These are phyloP conservation scores for Crax fasciolata DNA, from an alignment of 2,797 vertebrate genomes.

Conservation along the genomic window DNA sequence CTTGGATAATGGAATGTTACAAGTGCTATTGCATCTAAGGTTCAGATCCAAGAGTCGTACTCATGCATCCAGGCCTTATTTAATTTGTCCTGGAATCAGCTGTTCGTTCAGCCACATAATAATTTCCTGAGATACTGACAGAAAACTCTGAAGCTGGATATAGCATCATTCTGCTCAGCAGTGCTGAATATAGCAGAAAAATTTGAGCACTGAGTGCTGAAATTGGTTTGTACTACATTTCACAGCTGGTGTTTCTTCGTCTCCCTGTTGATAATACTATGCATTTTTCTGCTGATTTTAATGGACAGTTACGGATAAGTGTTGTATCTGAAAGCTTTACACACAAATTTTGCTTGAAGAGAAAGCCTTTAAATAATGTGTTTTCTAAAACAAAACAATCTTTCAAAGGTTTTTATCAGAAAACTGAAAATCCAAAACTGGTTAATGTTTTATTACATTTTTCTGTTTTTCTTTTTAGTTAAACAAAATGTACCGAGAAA, in stretches of 20 bases:
- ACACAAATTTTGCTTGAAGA: not conserved
- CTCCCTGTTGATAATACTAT: not conserved
- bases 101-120: not conserved
- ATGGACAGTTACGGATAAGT: not conserved
- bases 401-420: not conserved
- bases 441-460: not conserved
- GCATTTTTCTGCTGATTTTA: not conserved
- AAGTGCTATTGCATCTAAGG: not conserved
- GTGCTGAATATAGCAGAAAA: not conserved
- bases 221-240: not conserved
- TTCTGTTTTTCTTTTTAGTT: not conserved
- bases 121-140: not conserved
- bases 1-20: not conserved
- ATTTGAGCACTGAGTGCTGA: not conserved
- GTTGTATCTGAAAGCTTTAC: not conserved
- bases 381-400: not conserved
- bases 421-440: not conserved
- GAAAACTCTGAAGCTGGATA: not conserved
- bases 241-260: not conserved
- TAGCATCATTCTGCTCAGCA: not conserved
- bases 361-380: not conserved
- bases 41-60: not conserved
- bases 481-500: not conserved
- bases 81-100: not conserved
- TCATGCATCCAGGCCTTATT: not conserved